Base-by-base conservation (phyloP, 64 coral and sea anemone species). In the Pocillopora verrucosa region DNA sequence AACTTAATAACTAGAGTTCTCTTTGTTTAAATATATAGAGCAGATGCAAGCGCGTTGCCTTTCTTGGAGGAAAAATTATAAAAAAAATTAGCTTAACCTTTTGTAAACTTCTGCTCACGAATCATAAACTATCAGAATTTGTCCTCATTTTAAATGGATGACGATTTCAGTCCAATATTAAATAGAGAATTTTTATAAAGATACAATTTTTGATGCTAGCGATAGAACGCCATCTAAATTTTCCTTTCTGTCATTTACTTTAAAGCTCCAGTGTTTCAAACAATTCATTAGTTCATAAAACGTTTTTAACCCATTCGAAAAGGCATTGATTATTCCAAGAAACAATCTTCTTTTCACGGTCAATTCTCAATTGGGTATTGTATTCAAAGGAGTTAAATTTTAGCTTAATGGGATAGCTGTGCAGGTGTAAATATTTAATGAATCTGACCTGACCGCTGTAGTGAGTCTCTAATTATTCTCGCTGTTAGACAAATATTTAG, bases 1-100 rank as follows among this genome's bases (percentile, higher is more conserved):
- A 85, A 7, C 82, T 85, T 85, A 56, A 85, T 85, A 85, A 85
- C 82, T 85, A 22, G 70, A 85, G 64, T 65, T 72, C 45, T 85
- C 63, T 85, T 85, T 85, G 82, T 85, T 85, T 69, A 65, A 85
- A 72, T 51, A 51, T 38, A 45, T 20, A 34, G 82, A 72, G 64
- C 82, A 85, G 82, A 85, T 85, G 82, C 25, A 85, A 72, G 61
- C 65, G 65, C 41, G 82, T 85, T 83, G 64, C 82, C 45, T 56
- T 85, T 85, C 72, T 79, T 4, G 24, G 68, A 83, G 13, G 67
- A 17, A 51, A 85, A 65, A 72, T 14, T 22, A 85, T 70, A 72
- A 70, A 79, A 79, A 79, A 79, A 59, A 14, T 20, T 11, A 1
- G 15, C 17, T 41, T 3, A 72, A 25, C 19, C 26, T 35, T 17